Evolutionary conservation across 2,797 vertebrate species (phyloP), one percentile per base, ranked within the genome.

Genomic region (Macroramphosus scolopax): DNA sequence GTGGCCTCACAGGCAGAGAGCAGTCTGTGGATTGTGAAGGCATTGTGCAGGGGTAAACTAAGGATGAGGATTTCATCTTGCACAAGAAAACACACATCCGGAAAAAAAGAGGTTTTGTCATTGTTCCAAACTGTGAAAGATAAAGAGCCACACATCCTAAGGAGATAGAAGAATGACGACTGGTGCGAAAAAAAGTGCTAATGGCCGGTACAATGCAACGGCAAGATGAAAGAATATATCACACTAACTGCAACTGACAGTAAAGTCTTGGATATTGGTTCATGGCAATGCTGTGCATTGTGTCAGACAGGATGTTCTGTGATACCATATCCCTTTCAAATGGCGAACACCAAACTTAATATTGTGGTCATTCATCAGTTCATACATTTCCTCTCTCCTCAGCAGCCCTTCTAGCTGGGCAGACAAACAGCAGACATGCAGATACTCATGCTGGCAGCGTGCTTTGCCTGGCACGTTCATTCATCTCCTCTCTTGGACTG

Each of bases 41-140:
- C 75, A 88, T 89, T 89, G 86, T 88, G 67, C 62, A 65, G 78
- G 55, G 68, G 78, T 82, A 87, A 84, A 81, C 77, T 83, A 81
- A 81, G 78, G 78, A 83, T 72, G 74, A 80, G 78, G 80, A 86
- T 87, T 87, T 85, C 75, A 79, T 84, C 58, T 73, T 6, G 39
- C 62, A 77, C 68, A 65, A 56, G 78, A 53, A 59, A 70, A 62
- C 43, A 65, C 45, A 72, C 39, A 55, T 37, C 33, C 15, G 10
- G 10, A 13, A 60, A 51, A 65, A 48, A 62, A 36, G 60, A 47
- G 59, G 28, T 33, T 41, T 45, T 59, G 64, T 56, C 65, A 82
- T 84, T 85, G 84, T 83, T 85, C 62, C 41, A 72, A 77, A 50
- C 46, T 51, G 49, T 46, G 43, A 70, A 53, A 78, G 56, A 70